Evolutionary conservation across 2,888 invertebrate species (phyloP).

Genomic region (Creontiades dilutus): DNA sequence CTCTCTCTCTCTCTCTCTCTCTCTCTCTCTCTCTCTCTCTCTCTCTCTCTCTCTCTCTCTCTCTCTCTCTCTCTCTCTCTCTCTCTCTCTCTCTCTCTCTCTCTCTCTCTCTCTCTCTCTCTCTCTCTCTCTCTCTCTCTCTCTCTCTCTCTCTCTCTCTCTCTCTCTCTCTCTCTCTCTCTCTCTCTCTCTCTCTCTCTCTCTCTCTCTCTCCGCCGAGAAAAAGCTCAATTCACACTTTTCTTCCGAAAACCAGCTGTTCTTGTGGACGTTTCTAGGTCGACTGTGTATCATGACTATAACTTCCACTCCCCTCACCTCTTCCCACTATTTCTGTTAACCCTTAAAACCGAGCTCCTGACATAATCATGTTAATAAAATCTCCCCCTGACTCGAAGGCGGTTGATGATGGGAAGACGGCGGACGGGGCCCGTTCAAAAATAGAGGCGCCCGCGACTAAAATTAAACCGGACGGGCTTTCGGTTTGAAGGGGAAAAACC

Average conservation of each 20-base stretch:
- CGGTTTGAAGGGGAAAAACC: not conserved
- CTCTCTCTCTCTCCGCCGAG: not conserved
- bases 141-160: not conserved
- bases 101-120: not conserved
- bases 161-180: not conserved
- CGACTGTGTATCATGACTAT: not conserved
- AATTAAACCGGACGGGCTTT: not conserved
- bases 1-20: no score
- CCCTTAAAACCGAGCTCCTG: not conserved
- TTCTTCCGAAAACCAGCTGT: not conserved
- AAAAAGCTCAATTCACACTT: no score
- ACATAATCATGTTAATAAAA: not conserved
- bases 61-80: not conserved
- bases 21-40: not conserved
- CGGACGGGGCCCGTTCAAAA: conserved; percentile 10
- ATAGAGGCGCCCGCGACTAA: conserved; percentile 13
- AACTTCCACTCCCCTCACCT: not conserved
- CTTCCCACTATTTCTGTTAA: not conserved
- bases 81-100: not conserved
- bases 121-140: not conserved
- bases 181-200: not conserved
- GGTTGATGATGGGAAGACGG: not conserved
- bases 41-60: not conserved
- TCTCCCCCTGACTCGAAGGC: not conserved
- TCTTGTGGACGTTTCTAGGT: not conserved